Evolutionary conservation across 2,888 invertebrate genomes (phyloP), one percentile per base, ranked within the genome.

Genomic region (Sphecodes monilicornis): DNA sequence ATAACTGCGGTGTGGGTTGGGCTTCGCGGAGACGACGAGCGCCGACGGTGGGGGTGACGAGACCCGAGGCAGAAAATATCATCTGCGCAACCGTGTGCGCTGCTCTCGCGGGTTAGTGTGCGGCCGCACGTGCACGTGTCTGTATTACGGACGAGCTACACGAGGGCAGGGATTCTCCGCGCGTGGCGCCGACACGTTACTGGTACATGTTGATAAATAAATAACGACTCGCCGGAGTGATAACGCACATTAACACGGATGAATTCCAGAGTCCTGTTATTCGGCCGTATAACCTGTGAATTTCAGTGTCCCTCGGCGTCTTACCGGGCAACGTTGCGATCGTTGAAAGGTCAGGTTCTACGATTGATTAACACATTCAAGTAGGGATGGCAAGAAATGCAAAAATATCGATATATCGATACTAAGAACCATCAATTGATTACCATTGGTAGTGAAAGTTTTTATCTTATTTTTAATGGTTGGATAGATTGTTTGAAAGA

Each of bases 1-100:
- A 92, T 92, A 89, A 88, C 87, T 85, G 71, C 88, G 85, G 83
- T 87, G 82, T 86, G 87, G 90, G 92, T 83, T 86, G 89, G 83
- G 87, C 85, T 71, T 77, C 76, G 41, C 18, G 83, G 81, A 36
- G 57, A 74, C 69, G 54, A 41, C 26, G n/a, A 82, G 22, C 26
- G 50, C 57, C 57, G 11, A 68, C 54, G 13, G n/a, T 10, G 46
- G 50, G 0, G n/a, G 60, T 18, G 80, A 74, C 71, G 83, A 60
- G 43, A 77, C 64, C 29, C 57, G 72, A 46, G 54, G 72, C 73
- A 78, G 74, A 80, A 86, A 81, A 60, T 70, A 60, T 79, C 78
- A 68, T 83, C 82, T 81, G 80, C 78, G 85, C 85, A 69, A 73
- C 64, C 32, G 75, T 77, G 36, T 66, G 57, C 36, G 26, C 16